Percentiles rank a stretch among this genome's conserved stretches.
phyloP scores from a whole-genome alignment of 1,140 invertebrate species.

The Magallana angulata region DNA sequence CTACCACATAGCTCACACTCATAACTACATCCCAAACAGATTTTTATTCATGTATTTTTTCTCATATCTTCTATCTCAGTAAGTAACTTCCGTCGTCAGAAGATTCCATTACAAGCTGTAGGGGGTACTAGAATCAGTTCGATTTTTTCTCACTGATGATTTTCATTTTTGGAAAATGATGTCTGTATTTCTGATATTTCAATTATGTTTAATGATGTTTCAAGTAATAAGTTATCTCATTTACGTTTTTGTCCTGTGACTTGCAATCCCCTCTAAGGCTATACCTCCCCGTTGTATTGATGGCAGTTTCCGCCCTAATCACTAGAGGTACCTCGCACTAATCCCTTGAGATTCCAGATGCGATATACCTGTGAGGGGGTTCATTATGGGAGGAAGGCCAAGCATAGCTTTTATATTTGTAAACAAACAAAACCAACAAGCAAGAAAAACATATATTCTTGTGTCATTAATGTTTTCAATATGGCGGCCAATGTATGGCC shows the following conservation, averaged over 20 bases:
- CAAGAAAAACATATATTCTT: too few relatives aligned
- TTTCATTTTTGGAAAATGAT: background rate
- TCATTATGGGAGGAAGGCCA: conserved; percentile 28
- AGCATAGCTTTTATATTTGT: background rate
- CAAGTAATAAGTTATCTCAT: background rate
- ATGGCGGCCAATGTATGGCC: too few relatives aligned
- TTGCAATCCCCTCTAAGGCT: background rate
- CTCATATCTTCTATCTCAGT: conserved; percentile 24
- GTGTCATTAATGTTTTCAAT: too few relatives aligned
- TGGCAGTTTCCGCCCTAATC: conserved; percentile 6
- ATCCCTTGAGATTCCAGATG: conserved; percentile 24
- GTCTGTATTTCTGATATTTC: background rate
- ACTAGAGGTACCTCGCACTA: conserved; percentile 6
- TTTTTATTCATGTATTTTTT: conserved; percentile 33
- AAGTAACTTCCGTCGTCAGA: conserved; percentile 33
- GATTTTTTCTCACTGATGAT: background rate
- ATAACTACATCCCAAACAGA: conserved; percentile 9
- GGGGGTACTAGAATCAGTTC: background rate
- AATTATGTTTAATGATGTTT: background rate
- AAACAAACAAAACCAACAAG: background rate
- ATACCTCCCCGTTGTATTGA: background rate
- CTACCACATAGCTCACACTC: background rate
- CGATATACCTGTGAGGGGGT: conserved; percentile 20
- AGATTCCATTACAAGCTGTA: background rate
- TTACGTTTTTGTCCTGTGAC: background rate